These are phyloP conservation scores for Ctenicera cuprea DNA, from an alignment of 2,888 invertebrate species.

Conservation along the genomic window DNA sequence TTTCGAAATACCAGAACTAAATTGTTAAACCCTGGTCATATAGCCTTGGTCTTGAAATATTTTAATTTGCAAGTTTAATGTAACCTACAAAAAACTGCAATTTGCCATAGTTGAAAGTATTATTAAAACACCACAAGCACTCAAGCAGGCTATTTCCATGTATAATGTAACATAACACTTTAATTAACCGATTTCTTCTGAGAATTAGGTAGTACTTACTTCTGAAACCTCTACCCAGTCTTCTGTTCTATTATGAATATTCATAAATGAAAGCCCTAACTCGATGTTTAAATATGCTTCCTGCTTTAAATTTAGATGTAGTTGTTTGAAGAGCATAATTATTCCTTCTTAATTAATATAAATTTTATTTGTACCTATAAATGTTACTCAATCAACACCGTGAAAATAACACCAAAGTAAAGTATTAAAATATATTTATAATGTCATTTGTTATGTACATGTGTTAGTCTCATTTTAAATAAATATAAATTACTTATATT, in stretches of 20 bases:
- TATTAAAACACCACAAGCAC: too few species aligned
- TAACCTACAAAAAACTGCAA: too few species aligned
- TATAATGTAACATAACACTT: too few species aligned
- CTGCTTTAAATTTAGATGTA: constrained; percentile 13
- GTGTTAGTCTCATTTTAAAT: constrained; percentile 29
- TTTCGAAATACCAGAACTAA: too few species aligned
- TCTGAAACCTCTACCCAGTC: not conserved
- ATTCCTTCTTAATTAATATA: too few species aligned
- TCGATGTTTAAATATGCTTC: constrained; percentile 23
- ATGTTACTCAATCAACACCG: constrained; percentile 14
- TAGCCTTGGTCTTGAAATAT: too few species aligned
- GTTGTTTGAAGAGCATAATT: constrained; percentile 8
- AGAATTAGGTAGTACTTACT: not conserved
- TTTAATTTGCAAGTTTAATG: too few species aligned
- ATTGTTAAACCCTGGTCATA: too few species aligned
- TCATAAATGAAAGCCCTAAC: not conserved
- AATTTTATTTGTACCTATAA: not conserved
- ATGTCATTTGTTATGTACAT: constrained; percentile 31
- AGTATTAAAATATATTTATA: constrained; percentile 35
- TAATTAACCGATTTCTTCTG: not conserved
- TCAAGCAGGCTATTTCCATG: too few species aligned
- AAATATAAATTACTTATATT: constrained; percentile 34
- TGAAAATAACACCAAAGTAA: constrained; percentile 29
- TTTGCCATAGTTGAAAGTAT: too few species aligned
- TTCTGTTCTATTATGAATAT: not conserved